Evolutionary conservation across 2,113 vertebrate genomes (phyloP), one percentile per base, ranked within the genome.

Genomic region (Nesoenas mayeri): DNA sequence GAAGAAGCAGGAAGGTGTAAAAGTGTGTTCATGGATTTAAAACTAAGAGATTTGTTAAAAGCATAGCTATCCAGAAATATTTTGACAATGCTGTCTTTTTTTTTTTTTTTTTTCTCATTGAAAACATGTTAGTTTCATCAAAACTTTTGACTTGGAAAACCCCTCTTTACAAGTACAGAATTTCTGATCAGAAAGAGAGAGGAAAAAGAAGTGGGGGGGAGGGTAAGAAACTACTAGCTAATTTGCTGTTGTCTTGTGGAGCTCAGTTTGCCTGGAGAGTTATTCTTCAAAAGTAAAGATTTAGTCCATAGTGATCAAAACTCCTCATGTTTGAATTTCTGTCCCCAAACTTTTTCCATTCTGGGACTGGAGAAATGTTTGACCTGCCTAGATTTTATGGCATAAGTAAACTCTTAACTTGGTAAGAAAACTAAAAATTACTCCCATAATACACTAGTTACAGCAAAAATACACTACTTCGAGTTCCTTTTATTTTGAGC

Each of bases 131-230:
- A 40, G 19, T 70, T 87, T 74, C 5, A 81, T 62, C 10, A 21
- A 62, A 86, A 86, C 22, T 38, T 74, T 44, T 50, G 11, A 58
- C 51, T 31, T 78, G 11, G 28, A 50, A 74, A 38, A 71, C 3
- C 3, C 87, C 24, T 56, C 28, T 82, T 85, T 38, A 56, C 42
- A 64, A 61, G 8, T 5, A 71, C 56, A 3, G 56, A 73, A 83
- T 15, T 71, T 74, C 47, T 85, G 48, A 91, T 94, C 25, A 92
- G 88, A 90, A 78, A 73, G 18, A 61, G 24, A 44, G 4, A 18
- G 4, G 1, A 5, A 1, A 72, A 62, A 61, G 17, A 26, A 1
- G 1, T 1, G 5, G 18, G 18, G 4, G 44, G 18, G 48, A 50
- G 48, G 21, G 21, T 21, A 50, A 24, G 22, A 50, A 50, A 6